A percentile compares a stretch with the other conserved stretches of the same genome.
Evolutionary conservation across 2,797 vertebrate genomes (phyloP).

Genomic region (Gymnocypris eckloni): DNA sequence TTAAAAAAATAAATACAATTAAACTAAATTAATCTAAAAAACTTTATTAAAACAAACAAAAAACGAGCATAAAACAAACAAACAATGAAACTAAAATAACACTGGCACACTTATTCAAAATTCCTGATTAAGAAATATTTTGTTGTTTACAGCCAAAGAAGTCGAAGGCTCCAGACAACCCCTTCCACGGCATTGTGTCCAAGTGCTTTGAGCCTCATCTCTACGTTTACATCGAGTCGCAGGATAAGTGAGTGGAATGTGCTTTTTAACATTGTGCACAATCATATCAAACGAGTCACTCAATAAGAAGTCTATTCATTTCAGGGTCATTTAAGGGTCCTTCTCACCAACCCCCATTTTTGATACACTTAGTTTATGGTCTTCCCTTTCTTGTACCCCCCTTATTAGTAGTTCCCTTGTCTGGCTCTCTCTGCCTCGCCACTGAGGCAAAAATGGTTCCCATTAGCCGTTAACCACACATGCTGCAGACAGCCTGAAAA

Average conservation of each 20-base stretch:
- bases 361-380: conserved; percentile 16
- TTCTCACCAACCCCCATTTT: neutral
- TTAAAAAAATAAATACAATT: neutral
- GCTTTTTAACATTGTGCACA: neutral
- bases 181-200: conserved; percentile 97
- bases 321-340: neutral
- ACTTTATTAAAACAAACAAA: neutral
- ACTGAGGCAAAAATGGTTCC: conserved; percentile 80
- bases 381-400: conserved; percentile 20
- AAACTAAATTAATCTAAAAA: neutral
- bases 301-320: neutral
- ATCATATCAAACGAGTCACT: neutral
- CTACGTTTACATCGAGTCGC: conserved; percentile 98
- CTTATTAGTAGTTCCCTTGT: conserved; percentile 60
- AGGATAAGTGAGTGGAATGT: conserved; percentile 91
- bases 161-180: conserved; percentile 93
- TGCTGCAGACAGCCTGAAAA: conserved; percentile 71
- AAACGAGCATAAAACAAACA: neutral
- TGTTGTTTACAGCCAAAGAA: conserved; percentile 88
- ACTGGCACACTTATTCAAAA: conserved; percentile 2
- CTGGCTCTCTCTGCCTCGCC: conserved; percentile 67
- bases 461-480: conserved; percentile 81
- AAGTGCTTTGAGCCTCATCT: conserved; percentile 99
- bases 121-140: conserved; percentile 56
- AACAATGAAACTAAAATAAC: neutral